These are phyloP conservation scores for Lucifuga dentata DNA, from an alignment of 2,113 vertebrate species.

Conservation along the genomic window DNA sequence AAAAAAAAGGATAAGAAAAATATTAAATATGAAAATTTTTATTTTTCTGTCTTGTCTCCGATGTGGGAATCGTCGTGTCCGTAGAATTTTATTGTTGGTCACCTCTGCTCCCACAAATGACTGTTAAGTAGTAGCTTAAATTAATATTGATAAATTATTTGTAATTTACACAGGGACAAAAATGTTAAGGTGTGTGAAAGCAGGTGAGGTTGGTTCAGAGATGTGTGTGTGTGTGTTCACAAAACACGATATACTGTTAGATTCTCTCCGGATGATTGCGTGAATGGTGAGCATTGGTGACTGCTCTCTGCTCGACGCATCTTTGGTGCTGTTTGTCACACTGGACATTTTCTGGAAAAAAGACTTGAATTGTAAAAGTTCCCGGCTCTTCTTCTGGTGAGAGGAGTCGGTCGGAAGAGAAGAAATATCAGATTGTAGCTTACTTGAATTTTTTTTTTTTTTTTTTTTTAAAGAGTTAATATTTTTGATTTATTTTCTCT, in stretches of 20 bases:
- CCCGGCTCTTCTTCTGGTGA: constrained; percentile 38
- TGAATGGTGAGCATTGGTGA: constrained; percentile 54
- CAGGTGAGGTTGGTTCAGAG: constrained; percentile 49
- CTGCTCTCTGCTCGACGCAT: constrained; percentile 71
- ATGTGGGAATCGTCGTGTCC: constrained; percentile 61
- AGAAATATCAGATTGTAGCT: constrained; percentile 69
- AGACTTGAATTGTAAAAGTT: constrained; percentile 74
- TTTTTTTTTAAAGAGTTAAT: constrained; percentile 23
- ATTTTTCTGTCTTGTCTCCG: constrained; percentile 67
- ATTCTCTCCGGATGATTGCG: constrained; percentile 74
- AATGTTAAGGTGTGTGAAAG: constrained; percentile 42
- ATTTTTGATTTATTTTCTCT: constrained; percentile 63
- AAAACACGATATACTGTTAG: constrained; percentile 71
- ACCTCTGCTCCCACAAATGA: constrained; percentile 79
- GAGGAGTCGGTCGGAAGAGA: constrained; percentile 52
- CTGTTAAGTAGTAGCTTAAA: constrained; percentile 85
- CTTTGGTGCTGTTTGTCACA: constrained; percentile 83
- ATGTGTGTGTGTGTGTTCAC: constrained; percentile 67
- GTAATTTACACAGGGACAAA: constrained; percentile 81
- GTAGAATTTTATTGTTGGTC: constrained; percentile 70
- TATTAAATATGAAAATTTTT: constrained; percentile 49
- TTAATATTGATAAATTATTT: constrained; percentile 85
- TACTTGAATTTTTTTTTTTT: constrained; percentile 80
- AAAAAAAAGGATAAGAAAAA: constrained; percentile 45
- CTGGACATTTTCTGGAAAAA: constrained; percentile 82